A percentile compares a stretch with the other conserved stretches of the same genome.
phyloP scores from a whole-genome alignment of 1,140 invertebrate species.

The Drosophila nigrodunni region DNA sequence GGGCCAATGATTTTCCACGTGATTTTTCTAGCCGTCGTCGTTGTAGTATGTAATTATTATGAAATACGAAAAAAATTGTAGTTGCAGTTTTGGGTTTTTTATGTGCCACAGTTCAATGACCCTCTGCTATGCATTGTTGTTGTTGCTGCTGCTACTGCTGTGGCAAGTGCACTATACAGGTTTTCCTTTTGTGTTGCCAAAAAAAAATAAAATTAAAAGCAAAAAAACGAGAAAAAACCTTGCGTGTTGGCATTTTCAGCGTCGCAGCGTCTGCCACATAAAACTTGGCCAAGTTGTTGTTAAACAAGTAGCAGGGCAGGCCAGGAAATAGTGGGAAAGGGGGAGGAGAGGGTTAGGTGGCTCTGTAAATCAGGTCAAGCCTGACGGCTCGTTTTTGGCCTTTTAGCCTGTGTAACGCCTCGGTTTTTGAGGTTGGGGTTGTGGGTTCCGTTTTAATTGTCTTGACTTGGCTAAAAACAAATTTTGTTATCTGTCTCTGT shows the following conservation, averaged over 20 bases:
- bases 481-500: conserved; percentile 40
- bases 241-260: conserved; percentile 76
- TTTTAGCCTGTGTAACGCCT: conserved; percentile 25
- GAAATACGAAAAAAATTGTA: conserved; percentile 55
- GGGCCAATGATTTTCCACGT: conserved; percentile 60
- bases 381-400: conserved; percentile 36
- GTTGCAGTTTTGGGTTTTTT: conserved; percentile 57
- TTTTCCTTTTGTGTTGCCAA: conserved; percentile 77
- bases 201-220: conserved; percentile 41
- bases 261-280: conserved; percentile 73
- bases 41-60: conserved; percentile 71
- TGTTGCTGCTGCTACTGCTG: conserved; percentile 57
- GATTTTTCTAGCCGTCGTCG: conserved; percentile 61
- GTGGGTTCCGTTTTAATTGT: conserved; percentile 59
- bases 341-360: background rate
- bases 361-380: conserved; percentile 55
- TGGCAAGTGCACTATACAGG: conserved; percentile 79
- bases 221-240: conserved; percentile 44
- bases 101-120: conserved; percentile 68
- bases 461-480: conserved; percentile 28
- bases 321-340: too few species aligned
- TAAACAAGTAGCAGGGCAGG: conserved; percentile 11
- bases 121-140: conserved; percentile 25
- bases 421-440: background rate
- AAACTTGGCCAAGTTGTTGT: conserved; percentile 50